Evolutionary conservation across 2,797 vertebrate species (phyloP).

Genomic region (Coccyzus lansbergi): DNA sequence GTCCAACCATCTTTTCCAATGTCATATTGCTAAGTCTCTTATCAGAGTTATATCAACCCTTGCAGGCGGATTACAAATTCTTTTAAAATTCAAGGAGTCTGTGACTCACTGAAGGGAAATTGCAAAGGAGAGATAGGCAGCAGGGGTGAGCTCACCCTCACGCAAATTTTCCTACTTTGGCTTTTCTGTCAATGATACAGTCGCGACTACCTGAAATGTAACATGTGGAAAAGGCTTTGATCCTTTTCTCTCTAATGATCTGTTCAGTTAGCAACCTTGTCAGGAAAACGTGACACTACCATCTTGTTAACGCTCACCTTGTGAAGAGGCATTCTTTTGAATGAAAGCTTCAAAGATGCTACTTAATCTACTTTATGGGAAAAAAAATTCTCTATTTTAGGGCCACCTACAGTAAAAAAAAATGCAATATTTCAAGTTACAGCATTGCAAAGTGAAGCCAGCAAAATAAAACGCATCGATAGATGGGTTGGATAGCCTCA

Average conservation of each 20-base stretch:
- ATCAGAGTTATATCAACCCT: not conserved
- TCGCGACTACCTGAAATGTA: not conserved
- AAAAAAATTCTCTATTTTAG: not conserved
- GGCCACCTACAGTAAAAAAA: not conserved
- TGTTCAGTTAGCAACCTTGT: constrained; percentile 1
- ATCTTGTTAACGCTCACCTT: constrained; percentile 13
- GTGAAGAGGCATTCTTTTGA: constrained; percentile 32
- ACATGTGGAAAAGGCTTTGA: not conserved
- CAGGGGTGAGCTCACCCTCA: not conserved
- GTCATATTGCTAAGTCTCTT: not conserved
- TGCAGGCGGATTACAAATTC: not conserved
- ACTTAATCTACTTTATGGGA: not conserved
- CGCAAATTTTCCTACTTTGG: not conserved
- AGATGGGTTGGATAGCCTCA: not conserved
- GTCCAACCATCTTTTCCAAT: not conserved
- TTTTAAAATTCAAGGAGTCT: not conserved
- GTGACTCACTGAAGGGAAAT: not conserved
- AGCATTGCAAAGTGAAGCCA: not conserved
- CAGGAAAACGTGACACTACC: not conserved
- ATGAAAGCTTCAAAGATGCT: not conserved
- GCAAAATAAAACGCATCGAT: not conserved
- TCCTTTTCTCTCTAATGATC: constrained; percentile 41
- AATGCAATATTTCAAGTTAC: not conserved
- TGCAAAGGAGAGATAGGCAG: not conserved
- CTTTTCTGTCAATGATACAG: not conserved